phyloP scores from a whole-genome alignment of 2,888 invertebrate species.

The Megastigmus dorsalis region DNA sequence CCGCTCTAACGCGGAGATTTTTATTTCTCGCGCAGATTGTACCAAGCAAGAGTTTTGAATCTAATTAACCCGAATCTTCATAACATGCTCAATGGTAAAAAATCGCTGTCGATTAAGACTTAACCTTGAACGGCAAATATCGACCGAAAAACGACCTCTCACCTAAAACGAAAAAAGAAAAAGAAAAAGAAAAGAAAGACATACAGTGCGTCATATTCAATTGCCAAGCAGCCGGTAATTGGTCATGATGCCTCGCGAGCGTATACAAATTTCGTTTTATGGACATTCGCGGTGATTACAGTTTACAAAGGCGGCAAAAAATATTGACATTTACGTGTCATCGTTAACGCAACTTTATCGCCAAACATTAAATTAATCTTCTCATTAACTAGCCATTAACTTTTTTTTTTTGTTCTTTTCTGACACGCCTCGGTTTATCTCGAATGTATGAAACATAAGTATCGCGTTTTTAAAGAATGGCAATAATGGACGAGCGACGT shows the following conservation, averaged over 20 bases:
- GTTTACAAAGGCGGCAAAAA: not conserved
- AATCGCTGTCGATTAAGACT: not conserved
- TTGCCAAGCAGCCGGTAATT: slow-evolving; percentile 16
- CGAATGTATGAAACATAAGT: not conserved
- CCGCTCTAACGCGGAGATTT: no score
- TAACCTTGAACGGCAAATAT: not conserved
- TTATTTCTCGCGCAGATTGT: no score
- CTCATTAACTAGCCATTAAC: not conserved
- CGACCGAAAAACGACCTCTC: slow-evolving; percentile 19
- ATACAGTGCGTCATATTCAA: slow-evolving; percentile 23
- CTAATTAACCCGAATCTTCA: not conserved
- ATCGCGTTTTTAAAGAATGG: not conserved
- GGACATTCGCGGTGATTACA: not conserved
- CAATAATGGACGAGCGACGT: no score
- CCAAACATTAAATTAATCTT: slow-evolving; percentile 1
- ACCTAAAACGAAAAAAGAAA: not conserved
- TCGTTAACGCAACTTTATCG: slow-evolving; percentile 10
- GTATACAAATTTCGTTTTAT: slow-evolving; percentile 16
- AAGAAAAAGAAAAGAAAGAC: slow-evolving; percentile 7
- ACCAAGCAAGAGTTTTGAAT: slow-evolving; percentile 2
- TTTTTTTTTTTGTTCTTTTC: no score
- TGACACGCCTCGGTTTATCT: not conserved
- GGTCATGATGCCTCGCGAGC: not conserved
- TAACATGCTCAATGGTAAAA: not conserved
- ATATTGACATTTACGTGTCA: slow-evolving; percentile 10